Conservation (phyloP, 2,113 vertebrate genomes). For the Alaudala cheleensis region DNA sequence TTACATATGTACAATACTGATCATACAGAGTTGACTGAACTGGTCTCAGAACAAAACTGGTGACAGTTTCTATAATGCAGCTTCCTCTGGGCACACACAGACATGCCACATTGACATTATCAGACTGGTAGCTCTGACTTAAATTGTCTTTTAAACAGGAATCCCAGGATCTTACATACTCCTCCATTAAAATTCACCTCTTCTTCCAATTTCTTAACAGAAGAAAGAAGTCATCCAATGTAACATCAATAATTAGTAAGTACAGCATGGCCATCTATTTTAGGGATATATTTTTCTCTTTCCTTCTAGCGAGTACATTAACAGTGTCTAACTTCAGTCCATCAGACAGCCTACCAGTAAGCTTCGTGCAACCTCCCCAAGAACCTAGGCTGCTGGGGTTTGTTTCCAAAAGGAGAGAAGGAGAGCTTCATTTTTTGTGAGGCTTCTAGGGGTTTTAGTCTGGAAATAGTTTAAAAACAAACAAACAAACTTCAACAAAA, state of each 20-base stretch:
- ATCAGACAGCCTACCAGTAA: not conserved
- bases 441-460: not conserved
- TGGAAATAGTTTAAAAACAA: not conserved
- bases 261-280: not conserved
- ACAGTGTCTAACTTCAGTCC: not conserved
- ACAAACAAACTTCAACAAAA: not conserved
- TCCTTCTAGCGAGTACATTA: not conserved
- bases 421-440: not conserved
- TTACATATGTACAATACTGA: not conserved
- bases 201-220: not conserved
- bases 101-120: not conserved
- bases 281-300: not conserved
- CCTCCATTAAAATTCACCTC: not conserved
- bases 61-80: not conserved
- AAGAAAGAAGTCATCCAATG: not conserved
- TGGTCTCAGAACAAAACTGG: accelerated
- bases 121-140: not conserved
- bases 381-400: not conserved
- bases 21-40: not conserved
- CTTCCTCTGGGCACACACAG: not conserved
- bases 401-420: not conserved
- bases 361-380: accelerated
- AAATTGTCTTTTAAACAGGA: not conserved
- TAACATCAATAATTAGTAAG: constrained; percentile 17
- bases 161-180: not conserved